Percentiles rank a stretch among this genome's conserved stretches.
Conservation (phyloP, 1,140 invertebrate species). For the Drosophila punjabiensis region DNA sequence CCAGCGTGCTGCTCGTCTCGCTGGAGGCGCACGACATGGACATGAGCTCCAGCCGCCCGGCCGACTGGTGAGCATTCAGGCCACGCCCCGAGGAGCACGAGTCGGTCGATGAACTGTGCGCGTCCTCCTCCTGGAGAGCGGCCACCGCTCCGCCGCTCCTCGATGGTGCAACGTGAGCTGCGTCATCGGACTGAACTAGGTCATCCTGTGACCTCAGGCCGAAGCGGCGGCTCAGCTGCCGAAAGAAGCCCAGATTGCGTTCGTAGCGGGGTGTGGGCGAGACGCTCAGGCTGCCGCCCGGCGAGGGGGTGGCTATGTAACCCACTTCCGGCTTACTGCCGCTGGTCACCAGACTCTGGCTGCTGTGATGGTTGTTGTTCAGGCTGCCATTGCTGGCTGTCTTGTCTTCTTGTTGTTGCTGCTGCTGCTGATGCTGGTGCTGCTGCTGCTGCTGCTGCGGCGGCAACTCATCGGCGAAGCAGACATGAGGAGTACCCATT, state of each 20-base stretch:
- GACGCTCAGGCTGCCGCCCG: constrained; percentile 67
- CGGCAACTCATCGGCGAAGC: constrained; percentile 73
- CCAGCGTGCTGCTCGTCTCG: constrained; percentile 87
- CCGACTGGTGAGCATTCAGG: constrained; percentile 43
- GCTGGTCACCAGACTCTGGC: constrained; percentile 31
- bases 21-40: constrained; percentile 87
- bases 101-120: constrained; percentile 87
- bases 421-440: constrained; percentile 13
- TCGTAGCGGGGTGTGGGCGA: constrained; percentile 86
- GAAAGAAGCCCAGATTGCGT: constrained; percentile 87
- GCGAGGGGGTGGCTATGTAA: constrained; percentile 28
- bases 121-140: constrained; percentile 86
- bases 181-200: constrained; percentile 82
- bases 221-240: constrained; percentile 87
- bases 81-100: constrained; percentile 86
- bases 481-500: constrained; percentile 75
- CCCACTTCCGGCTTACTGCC: constrained; percentile 30
- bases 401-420: constrained; percentile 35
- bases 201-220: constrained; percentile 86
- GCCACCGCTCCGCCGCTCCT: constrained; percentile 10
- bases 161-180: constrained; percentile 30
- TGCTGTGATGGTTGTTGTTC: constrained; percentile 37
- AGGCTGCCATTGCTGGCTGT: constrained; percentile 41
- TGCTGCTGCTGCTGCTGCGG: constrained; percentile 19
- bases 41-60: constrained; percentile 81